Evolutionary conservation across 1,140 invertebrate species (phyloP).

Genomic region (Berghia stephanieae): DNA sequence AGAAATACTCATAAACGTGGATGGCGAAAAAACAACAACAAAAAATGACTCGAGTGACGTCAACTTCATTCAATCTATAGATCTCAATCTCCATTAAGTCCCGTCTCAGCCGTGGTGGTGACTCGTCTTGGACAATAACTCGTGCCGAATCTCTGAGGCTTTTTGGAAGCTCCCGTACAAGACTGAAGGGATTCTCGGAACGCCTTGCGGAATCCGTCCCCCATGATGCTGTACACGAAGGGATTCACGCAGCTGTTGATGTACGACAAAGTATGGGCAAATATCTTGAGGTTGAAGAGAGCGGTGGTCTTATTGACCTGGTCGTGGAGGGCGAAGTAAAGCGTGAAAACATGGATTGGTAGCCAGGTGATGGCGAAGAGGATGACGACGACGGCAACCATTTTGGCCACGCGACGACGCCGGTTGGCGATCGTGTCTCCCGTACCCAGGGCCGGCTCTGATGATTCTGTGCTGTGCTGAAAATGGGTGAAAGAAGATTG

Average conservation of each 20-base stretch:
- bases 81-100: no score
- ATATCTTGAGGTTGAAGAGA: slow-evolving; percentile 81
- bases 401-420: slow-evolving; percentile 85
- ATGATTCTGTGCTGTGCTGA: no score
- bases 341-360: slow-evolving; percentile 80
- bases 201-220: slow-evolving; percentile 84
- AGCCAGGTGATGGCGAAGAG: slow-evolving; percentile 95
- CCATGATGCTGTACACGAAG: slow-evolving; percentile 90
- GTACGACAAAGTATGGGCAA: slow-evolving; percentile 89
- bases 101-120: slow-evolving; percentile 13
- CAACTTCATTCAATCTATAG: no score
- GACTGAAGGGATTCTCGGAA: slow-evolving; percentile 68
- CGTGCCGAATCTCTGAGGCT: not conserved
- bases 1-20: no score
- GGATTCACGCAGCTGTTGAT: slow-evolving; percentile 95
- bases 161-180: slow-evolving; percentile 33
- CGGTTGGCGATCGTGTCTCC: no score
- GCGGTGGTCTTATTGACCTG: slow-evolving; percentile 65
- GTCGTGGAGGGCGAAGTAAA: slow-evolving; percentile 35
- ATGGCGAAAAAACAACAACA: no score
- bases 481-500: no score
- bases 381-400: slow-evolving; percentile 91
- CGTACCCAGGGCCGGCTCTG: no score
- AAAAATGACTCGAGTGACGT: no score
- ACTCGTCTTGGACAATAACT: not conserved